Percentiles rank a stretch among this genome's conserved stretches.
phyloP scores from a whole-genome alignment of 2,888 invertebrate genomes.

The Tachystola acroxantha region DNA sequence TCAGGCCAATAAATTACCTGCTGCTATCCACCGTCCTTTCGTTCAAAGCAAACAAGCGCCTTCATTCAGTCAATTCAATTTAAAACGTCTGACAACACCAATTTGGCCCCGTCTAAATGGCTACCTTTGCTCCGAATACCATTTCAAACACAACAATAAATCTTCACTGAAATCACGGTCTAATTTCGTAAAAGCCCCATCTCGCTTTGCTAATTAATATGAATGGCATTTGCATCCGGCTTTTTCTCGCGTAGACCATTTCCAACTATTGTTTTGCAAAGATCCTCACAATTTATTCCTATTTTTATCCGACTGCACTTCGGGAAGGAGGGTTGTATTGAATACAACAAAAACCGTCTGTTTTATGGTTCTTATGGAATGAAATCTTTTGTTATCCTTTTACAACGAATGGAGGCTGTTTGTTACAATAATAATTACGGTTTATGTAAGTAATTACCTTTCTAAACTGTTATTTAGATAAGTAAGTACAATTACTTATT shows the following conservation, averaged over 20 bases:
- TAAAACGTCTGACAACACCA: slow-evolving; percentile 69
- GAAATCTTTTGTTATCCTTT: slow-evolving; percentile 41
- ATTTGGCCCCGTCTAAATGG: slow-evolving; percentile 70
- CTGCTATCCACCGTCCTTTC: slow-evolving; percentile 27
- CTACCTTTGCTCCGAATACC: slow-evolving; percentile 72
- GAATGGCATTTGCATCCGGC: slow-evolving; percentile 78
- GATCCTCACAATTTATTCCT: slow-evolving; percentile 75
- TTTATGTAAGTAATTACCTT: too few species aligned
- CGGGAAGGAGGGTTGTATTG: slow-evolving; percentile 46
- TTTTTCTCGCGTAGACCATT: slow-evolving; percentile 75
- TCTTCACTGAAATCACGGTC: slow-evolving; percentile 76
- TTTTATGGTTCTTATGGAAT: slow-evolving; percentile 50
- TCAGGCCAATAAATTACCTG: slow-evolving; percentile 43
- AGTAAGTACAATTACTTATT: too few species aligned
- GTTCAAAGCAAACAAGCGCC: slow-evolving; percentile 51
- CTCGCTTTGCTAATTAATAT: slow-evolving; percentile 79
- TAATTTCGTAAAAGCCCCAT: slow-evolving; percentile 78
- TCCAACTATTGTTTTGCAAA: slow-evolving; percentile 77
- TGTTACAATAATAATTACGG: too few species aligned
- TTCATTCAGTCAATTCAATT: slow-evolving; percentile 69
- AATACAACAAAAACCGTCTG: slow-evolving; percentile 59
- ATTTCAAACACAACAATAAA: slow-evolving; percentile 77
- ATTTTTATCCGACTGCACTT: slow-evolving; percentile 66
- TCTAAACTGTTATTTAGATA: too few species aligned
- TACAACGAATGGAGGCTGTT: too few species aligned